Evolutionary conservation across 2,888 invertebrate species (phyloP).

Genomic region (Caenorhabditis macrosperma): DNA sequence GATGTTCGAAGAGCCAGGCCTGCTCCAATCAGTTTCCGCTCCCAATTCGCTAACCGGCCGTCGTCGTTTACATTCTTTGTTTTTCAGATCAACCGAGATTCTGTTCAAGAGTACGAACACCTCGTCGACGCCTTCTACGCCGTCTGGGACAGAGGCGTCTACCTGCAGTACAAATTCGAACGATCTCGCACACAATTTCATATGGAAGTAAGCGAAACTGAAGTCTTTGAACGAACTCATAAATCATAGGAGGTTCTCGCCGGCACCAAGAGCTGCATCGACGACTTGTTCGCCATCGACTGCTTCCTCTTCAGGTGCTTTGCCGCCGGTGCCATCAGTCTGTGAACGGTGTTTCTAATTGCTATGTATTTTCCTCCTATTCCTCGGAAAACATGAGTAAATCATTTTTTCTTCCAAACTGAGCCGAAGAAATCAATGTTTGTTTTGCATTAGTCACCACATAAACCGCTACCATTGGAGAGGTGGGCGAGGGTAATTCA

Average conservation of each 20-base stretch:
- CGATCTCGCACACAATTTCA: not conserved
- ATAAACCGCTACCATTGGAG: no score
- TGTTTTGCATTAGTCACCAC: no score
- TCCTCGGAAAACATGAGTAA: no score
- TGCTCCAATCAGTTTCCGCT: no score
- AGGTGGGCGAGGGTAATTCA: no score
- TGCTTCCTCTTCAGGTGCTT: constrained; percentile 2
- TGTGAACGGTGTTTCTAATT: not conserved
- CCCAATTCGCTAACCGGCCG: no score
- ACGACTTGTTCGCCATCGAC: constrained; percentile 7
- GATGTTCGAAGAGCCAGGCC: no score
- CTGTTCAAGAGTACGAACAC: not conserved
- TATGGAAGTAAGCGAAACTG: not conserved
- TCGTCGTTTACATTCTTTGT: no score
- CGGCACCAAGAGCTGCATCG: not conserved
- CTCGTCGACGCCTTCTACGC: not conserved
- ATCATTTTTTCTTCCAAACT: no score
- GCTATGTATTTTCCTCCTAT: not conserved
- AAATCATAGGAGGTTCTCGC: not conserved
- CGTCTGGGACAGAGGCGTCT: not conserved
- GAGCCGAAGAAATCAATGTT: no score
- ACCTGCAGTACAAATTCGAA: constrained; percentile 1
- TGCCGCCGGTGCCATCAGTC: not conserved
- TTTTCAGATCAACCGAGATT: not conserved
- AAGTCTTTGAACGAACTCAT: no score